A percentile compares a stretch with the other conserved stretches of the same genome.
These are phyloP conservation scores for Parnassius smintheus DNA, from an alignment of 2,888 invertebrate species.

Conservation along the genomic window DNA sequence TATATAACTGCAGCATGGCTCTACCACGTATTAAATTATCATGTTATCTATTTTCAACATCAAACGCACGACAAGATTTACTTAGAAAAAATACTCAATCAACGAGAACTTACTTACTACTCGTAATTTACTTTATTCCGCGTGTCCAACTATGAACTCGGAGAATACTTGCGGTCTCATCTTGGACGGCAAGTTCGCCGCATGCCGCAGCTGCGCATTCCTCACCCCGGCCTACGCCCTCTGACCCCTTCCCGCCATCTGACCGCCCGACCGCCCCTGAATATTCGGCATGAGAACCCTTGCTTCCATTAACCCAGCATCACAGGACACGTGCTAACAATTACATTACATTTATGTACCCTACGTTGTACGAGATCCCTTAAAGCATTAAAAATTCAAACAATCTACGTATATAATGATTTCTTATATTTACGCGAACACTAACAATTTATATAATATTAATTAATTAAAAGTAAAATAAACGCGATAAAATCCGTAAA, in stretches of 20 bases:
- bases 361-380: background rate
- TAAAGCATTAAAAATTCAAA: background rate
- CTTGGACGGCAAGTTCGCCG: background rate
- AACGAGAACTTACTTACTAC: too few species aligned
- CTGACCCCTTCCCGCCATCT: background rate
- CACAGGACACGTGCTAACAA: background rate
- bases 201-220: background rate
- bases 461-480: too few species aligned
- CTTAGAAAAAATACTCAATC: too few species aligned
- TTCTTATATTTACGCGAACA: too few species aligned
- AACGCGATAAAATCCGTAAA: too few species aligned
- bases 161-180: background rate
- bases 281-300: constrained; percentile 2
- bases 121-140: too few species aligned
- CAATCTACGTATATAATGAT: background rate
- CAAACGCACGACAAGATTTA: too few species aligned
- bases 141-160: background rate
- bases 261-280: background rate
- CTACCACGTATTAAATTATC: too few species aligned
- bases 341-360: background rate
- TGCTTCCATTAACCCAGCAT: background rate
- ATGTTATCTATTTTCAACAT: too few species aligned
- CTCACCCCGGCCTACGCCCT: background rate
- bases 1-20: too few species aligned
- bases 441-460: too few species aligned